Conservation (phyloP, 1,140 invertebrate species). For the Batillaria attramentaria region DNA sequence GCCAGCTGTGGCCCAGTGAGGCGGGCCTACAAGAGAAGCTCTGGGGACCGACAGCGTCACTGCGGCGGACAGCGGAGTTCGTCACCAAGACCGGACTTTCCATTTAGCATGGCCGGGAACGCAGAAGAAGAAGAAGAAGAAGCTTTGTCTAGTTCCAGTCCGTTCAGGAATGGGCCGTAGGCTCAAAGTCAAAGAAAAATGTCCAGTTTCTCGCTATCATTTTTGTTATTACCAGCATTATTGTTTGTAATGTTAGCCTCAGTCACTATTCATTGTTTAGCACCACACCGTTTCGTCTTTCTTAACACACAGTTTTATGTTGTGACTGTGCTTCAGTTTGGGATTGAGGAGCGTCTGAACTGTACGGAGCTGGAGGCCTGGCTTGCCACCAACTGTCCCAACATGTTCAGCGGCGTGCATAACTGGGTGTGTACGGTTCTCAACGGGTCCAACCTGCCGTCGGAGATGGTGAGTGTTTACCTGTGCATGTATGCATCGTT, state of each 20-base stretch:
- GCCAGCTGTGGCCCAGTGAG: too few relatives aligned
- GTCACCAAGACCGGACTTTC: too few relatives aligned
- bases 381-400: conserved; percentile 56
- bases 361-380: conserved; percentile 56
- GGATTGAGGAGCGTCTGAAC: conserved; percentile 52
- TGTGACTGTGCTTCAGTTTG: conserved; percentile 65
- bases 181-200: too few relatives aligned
- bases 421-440: conserved; percentile 65
- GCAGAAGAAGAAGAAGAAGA: too few relatives aligned
- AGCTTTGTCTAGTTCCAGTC: too few relatives aligned
- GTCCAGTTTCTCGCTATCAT: too few relatives aligned
- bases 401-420: conserved; percentile 64
- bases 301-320: conserved; percentile 9
- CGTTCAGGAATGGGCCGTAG: too few relatives aligned
- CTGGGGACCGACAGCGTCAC: too few relatives aligned
- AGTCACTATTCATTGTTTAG: not conserved
- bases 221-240: not conserved
- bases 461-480: conserved; percentile 67
- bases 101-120: too few relatives aligned
- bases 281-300: not conserved
- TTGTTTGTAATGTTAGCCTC: not conserved
- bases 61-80: too few relatives aligned
- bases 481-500: too few relatives aligned
- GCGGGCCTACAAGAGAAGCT: too few relatives aligned
- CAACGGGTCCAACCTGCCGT: conserved; percentile 60